Base-by-base conservation (phyloP, 2,888 invertebrate genomes). In the Stegana nigrithorax region DNA sequence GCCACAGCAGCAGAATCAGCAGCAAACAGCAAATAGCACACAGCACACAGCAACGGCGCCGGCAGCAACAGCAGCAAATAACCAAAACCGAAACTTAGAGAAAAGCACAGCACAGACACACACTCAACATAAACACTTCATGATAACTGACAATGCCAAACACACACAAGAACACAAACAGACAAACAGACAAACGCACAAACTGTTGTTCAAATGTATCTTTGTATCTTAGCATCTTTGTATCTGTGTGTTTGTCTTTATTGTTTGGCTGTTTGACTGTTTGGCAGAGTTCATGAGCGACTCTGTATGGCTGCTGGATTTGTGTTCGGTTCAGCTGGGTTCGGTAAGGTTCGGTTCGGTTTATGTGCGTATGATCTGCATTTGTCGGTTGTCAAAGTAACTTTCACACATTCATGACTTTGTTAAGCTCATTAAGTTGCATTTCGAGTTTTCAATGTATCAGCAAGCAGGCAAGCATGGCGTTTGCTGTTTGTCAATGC, bases 341-440 rank as follows among this genome's bases (percentile, higher is more conserved):
- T n/a, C n/a, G n/a, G n/a, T 23, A 6, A 23, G 47, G 4, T 8
- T 47, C 12, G 7, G 23, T 47, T 10, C 23, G 21, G 8, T 44
- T 2, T n/a, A 6, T 23, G 2, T 23, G 57, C 39, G 58, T 60
- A 63, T 67, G 62, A 60, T 77, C 71, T 73, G 75, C 75, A 73
- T 66, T 75, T 79, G 75, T 71, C 79, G 75, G 75, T 76, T 76
- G 75, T 76, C 75, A 76, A 78, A 80, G 75, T 78, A 80, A 76
- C 75, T 80, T 80, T 78, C 75, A 76, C 80, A 76, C 75, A 76
- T 76, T 78, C 80, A 76, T 76, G 75, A 75, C 78, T 76, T 76
- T 70, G 80, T 80, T 76, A 73, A 76, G 78, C 75, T 76, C 75
- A 76, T 76, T 76, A 76, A 78, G 75, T 75, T 76, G 80, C 78